Evolutionary conservation across 2,888 invertebrate species (phyloP), one percentile per base, ranked within the genome.

Genomic region (Gerris lacustris): DNA sequence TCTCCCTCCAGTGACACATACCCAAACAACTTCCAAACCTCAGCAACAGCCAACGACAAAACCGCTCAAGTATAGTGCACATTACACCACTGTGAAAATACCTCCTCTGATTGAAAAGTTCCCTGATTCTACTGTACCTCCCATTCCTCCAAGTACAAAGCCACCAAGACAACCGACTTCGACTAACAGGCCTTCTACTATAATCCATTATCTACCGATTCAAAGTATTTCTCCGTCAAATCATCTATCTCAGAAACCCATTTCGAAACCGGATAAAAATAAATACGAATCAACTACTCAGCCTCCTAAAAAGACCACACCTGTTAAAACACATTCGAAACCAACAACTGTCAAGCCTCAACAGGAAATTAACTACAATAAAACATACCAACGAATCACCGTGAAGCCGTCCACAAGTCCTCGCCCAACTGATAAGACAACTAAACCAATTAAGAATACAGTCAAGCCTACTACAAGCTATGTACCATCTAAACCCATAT

Each of bases 181-280:
- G 45, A 76, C 76, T 17, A 74, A 73, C n/a, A 75, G 73, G 11
- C 73, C 73, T n/a, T 75, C 75, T 5, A 75, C 75, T 0, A 72
- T 75, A 43, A 75, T 75, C 44, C 76, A 76, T 69, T 76, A 75
- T 66, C 70, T 76, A 31, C 75, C 75, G 5, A 74, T 76, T 17
- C 73, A 75, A 17, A 74, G 73, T 44, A 73, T 75, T 2, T 72
- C 73, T n/a, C 66, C 71, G 18, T 67, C 72, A 17, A 70, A 62
- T 18, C 63, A 6, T 69, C 69, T n/a, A 43, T n/a, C 43, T 7
- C 69, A 64, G 11, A 62, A 31, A 69, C 43, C n/a, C 11, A 31
- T 18, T 55, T 44, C 47, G 44, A 44, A 15, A 45, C 45, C 7
- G 45, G 43, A 64, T 64, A 64, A 31, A 55, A 55, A 55, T 15